Conservation (phyloP, 2,888 invertebrate species). For the Scaeva pyrastri region DNA sequence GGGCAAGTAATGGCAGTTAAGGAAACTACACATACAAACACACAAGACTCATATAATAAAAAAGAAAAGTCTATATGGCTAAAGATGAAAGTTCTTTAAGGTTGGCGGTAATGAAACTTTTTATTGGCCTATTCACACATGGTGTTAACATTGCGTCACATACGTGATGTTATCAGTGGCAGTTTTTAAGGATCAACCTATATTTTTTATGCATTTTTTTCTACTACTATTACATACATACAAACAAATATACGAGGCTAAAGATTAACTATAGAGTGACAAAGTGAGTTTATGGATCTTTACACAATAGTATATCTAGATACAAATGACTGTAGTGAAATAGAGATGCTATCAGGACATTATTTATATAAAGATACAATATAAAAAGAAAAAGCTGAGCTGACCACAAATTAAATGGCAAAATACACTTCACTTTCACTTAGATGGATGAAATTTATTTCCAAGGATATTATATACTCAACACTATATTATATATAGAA, state of each 20-base stretch:
- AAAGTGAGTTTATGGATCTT: slow-evolving; percentile 24
- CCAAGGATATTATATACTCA: background rate
- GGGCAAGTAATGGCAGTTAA: background rate
- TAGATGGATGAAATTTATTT: slow-evolving; percentile 12
- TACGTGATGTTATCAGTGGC: slow-evolving; percentile 62
- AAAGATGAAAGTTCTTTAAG: slow-evolving; percentile 62
- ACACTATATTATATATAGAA: background rate
- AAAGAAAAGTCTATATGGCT: background rate
- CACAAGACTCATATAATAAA: background rate
- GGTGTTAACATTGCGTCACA: slow-evolving; percentile 64
- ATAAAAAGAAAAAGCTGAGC: background rate
- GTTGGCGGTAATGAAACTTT: slow-evolving; percentile 72
- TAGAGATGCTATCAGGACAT: slow-evolving; percentile 1
- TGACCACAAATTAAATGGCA: slow-evolving; percentile 29
- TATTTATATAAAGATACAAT: background rate
- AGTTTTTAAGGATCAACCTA: slow-evolving; percentile 45
- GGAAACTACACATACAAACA: slow-evolving; percentile 13
- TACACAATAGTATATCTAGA: background rate
- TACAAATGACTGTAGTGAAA: too few species aligned
- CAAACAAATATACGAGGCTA: background rate
- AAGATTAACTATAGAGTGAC: slow-evolving; percentile 39
- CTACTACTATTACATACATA: background rate
- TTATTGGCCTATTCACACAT: slow-evolving; percentile 73
- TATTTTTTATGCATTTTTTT: background rate
- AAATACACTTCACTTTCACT: slow-evolving; percentile 34